Conservation (phyloP, 2,113 vertebrate species). For the Ascaphus truei region DNA sequence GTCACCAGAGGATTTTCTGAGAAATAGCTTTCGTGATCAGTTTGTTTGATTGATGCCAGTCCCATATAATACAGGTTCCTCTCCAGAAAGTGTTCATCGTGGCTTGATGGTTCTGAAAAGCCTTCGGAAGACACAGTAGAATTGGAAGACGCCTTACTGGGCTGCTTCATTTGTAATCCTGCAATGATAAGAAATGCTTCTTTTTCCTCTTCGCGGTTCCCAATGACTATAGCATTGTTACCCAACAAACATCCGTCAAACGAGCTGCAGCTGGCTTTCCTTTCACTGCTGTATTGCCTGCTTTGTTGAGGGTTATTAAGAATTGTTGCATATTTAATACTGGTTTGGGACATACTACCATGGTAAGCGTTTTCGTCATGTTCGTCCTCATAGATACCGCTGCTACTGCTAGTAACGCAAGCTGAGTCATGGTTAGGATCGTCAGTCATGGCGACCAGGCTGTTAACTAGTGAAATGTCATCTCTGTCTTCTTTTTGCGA, state of each 20-base stretch:
- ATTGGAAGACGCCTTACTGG: conserved; percentile 42
- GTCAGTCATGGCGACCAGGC: background rate
- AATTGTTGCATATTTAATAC: conserved; percentile 71
- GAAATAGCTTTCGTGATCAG: conserved; percentile 41
- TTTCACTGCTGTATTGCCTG: conserved; percentile 42
- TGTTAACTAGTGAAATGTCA: conserved; percentile 6
- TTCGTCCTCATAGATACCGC: conserved; percentile 36
- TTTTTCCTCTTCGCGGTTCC: conserved; percentile 56
- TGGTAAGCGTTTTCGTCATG: background rate
- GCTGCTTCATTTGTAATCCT: conserved; percentile 41
- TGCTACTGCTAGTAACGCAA: conserved; percentile 42
- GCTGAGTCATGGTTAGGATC: conserved; percentile 47
- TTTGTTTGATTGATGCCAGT: conserved; percentile 48
- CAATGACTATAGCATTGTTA: conserved; percentile 55
- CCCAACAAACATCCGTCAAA: conserved; percentile 60
- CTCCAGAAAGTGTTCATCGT: conserved; percentile 51
- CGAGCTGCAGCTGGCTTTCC: conserved; percentile 49
- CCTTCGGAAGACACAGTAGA: conserved; percentile 74
- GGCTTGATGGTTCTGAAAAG: conserved; percentile 71
- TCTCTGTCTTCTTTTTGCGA: conserved; percentile 37
- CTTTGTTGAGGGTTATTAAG: conserved; percentile 41
- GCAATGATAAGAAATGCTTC: conserved; percentile 43
- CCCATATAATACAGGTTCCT: conserved; percentile 71
- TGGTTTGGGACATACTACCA: conserved; percentile 55
- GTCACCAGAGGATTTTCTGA: conserved; percentile 20